Percentiles rank a stretch among this genome's conserved stretches.
Conservation (phyloP, 2,797 vertebrate genomes). For the Sebastes itinus region DNA sequence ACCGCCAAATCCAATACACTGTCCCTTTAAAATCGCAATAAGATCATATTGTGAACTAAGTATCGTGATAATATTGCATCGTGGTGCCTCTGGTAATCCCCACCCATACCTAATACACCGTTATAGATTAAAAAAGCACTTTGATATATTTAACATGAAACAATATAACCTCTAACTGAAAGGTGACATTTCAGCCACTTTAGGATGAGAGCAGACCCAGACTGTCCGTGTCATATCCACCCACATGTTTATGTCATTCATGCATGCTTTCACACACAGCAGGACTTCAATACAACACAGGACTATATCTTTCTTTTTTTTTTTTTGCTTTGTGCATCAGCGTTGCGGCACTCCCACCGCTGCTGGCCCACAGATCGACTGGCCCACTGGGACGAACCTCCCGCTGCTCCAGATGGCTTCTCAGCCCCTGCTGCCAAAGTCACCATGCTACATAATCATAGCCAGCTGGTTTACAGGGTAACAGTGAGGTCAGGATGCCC, state of each 20-base stretch:
- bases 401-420: constrained; percentile 68
- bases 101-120: too few species aligned
- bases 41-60: too few species aligned
- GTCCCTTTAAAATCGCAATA: too few species aligned
- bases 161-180: not conserved
- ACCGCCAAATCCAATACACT: too few species aligned
- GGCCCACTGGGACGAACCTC: constrained; percentile 51
- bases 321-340: not conserved
- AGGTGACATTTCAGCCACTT: not conserved
- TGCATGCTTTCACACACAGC: constrained; percentile 13
- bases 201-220: not conserved
- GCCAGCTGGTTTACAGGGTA: constrained; percentile 68
- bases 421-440: constrained; percentile 49
- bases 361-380: constrained; percentile 53
- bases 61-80: too few species aligned
- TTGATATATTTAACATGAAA: not conserved
- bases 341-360: not conserved
- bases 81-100: too few species aligned
- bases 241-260: constrained; percentile 1
- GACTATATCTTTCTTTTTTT: not conserved
- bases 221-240: not conserved
- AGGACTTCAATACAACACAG: not conserved
- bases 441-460: constrained; percentile 69
- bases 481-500: constrained; percentile 64
- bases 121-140: too few species aligned